phyloP scores from a whole-genome alignment of 1,140 invertebrate species.

The Rhyzopertha dominica region DNA sequence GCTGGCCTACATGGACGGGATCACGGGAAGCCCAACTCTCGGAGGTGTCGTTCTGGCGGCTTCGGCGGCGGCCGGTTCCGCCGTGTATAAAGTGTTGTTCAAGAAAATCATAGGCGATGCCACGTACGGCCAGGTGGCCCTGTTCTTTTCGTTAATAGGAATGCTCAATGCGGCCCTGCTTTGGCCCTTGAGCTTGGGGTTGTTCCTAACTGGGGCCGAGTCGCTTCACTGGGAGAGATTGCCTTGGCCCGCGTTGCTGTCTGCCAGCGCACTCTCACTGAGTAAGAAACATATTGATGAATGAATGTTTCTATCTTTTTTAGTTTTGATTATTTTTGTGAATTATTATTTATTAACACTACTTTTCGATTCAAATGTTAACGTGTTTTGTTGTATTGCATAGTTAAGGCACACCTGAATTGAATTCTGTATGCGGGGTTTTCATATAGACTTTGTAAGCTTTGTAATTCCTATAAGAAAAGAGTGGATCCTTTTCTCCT shows the following conservation, averaged over 20 bases:
- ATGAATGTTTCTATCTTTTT: neutral
- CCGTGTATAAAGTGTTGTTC: constrained; percentile 89
- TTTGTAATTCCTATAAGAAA: too few relatives aligned
- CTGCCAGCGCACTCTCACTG: constrained; percentile 71
- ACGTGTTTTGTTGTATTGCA: constrained; percentile 27
- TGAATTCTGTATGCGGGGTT: too few relatives aligned
- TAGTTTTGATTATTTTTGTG: too few relatives aligned
- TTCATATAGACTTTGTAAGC: too few relatives aligned
- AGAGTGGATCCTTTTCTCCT: too few relatives aligned
- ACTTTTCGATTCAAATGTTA: constrained; percentile 5
- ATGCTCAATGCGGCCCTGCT: constrained; percentile 75
- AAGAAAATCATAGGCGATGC: constrained; percentile 89
- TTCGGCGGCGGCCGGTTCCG: constrained; percentile 80
- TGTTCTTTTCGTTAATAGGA: constrained; percentile 84
- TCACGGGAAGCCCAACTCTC: constrained; percentile 82
- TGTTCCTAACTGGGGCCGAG: constrained; percentile 82
- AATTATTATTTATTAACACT: too few relatives aligned
- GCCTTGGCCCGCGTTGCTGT: constrained; percentile 74
- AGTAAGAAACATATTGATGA: constrained; percentile 50
- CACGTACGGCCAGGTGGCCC: constrained; percentile 77
- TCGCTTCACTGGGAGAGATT: constrained; percentile 69
- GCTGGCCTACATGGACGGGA: constrained; percentile 93
- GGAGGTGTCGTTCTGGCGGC: constrained; percentile 87
- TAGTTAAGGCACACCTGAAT: too few relatives aligned
- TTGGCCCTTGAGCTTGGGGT: constrained; percentile 78